Evolutionary conservation across 2,113 vertebrate species (phyloP).

Genomic region (Echinops telfairi): DNA sequence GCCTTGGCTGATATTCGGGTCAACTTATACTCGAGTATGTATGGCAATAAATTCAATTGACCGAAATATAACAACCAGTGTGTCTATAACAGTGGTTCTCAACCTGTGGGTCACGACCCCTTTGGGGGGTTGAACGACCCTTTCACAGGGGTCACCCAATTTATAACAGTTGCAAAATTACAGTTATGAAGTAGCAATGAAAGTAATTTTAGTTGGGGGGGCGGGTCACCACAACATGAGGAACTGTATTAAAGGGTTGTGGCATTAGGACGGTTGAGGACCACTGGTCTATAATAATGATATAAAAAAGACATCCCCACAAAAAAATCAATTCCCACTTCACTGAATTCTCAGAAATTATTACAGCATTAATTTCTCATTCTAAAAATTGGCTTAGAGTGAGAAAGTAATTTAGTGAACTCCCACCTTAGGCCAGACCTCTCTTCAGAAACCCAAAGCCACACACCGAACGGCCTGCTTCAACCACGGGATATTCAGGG

Average conservation of each 20-base stretch:
- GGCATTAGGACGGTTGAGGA: too few relatives aligned
- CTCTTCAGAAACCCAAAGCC: not conserved
- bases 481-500: not conserved
- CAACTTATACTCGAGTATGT: too few relatives aligned
- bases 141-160: too few relatives aligned
- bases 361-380: not conserved
- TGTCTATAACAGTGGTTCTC: not conserved
- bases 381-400: not conserved
- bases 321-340: not conserved
- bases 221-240: too few relatives aligned
- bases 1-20: too few relatives aligned
- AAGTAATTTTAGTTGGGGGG: too few relatives aligned
- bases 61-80: not conserved
- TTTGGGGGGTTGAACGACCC: too few relatives aligned
- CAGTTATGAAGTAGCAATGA: too few relatives aligned
- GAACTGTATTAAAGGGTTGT: too few relatives aligned
- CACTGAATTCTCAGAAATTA: not conserved
- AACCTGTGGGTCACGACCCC: too few relatives aligned
- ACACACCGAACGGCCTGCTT: not conserved
- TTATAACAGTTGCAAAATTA: too few relatives aligned
- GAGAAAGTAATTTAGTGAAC: not conserved
- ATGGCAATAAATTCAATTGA: not conserved
- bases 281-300: not conserved
- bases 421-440: not conserved
- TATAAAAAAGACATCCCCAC: not conserved